Base-by-base conservation (phyloP, 92 coral and sea anemone species). In the Bergia puertoricense region DNA sequence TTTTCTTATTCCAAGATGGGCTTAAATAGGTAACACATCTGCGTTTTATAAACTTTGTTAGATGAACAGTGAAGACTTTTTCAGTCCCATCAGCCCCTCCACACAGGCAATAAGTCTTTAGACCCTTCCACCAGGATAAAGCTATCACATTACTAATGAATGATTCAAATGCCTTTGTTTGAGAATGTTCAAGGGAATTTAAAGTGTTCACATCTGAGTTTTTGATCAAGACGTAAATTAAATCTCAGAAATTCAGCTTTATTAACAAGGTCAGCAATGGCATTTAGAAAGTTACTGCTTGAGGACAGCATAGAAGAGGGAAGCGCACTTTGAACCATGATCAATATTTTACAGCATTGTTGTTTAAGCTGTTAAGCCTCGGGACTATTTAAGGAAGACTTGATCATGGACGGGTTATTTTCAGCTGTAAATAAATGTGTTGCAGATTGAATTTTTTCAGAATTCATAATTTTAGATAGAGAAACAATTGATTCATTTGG, bases 191-290 rank as follows among this genome's bases (percentile, higher is more conserved):
- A 54, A 56, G 73, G 43, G 13, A 56, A 15, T 74, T 86, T 75
- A 76, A 86, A 76, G 74, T 86, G 66, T 59, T 86, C 59, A 42
- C 57, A 10, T 86, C 79, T 86, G 7, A 86, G 81, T 23, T 86
- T 86, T 51, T 39, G 38, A 74, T 77, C 89, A 16, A 86, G 89
- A 37, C 51, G 81, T 51, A 86, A 48, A 57, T 86, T 86, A 15
- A 86, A 86, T 30, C 42, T 76, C 81, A 67, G 48, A 45, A 86
- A 39, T 20, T 20, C 56, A 57, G 74, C 71, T 72, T 73, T 56
- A 22, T 86, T 86, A 41, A 5, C 68, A 48, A 48, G 36, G 56
- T 86, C 85, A 48, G 41, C 71, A 43, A 77, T 38, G 43, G 89
- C 84, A 48, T 54, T 84, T 74, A 86, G 56, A 76, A 65, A 39